Evolutionary conservation across 2,888 invertebrate genomes (phyloP).

Genomic region (Macrophya annulata): DNA sequence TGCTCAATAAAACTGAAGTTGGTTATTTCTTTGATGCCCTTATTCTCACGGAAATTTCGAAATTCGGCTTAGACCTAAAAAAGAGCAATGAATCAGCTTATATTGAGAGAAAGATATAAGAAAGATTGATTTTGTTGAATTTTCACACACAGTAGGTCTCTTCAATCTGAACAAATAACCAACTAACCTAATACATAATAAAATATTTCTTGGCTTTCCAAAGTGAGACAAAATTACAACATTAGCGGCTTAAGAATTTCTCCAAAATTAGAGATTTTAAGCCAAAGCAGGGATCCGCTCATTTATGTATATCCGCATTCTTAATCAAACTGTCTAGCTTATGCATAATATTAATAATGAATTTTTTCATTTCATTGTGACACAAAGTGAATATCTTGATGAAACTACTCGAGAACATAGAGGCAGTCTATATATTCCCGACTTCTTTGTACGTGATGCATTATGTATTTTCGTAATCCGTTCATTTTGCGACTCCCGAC

Average conservation of each 20-base stretch:
- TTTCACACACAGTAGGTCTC: background rate
- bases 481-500: background rate
- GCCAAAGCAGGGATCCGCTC: background rate
- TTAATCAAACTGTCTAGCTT: background rate
- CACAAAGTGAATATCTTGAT: conserved; percentile 12
- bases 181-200: background rate
- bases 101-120: background rate
- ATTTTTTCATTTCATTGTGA: background rate
- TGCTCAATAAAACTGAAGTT: too few relatives aligned
- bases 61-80: background rate
- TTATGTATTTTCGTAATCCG: conserved; percentile 17
- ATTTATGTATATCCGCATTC: background rate
- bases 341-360: background rate
- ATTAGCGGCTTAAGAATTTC: background rate
- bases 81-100: background rate
- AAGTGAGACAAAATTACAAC: background rate
- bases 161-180: too few relatives aligned
- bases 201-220: background rate
- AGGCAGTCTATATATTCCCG: background rate
- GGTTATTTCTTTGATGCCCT: background rate
- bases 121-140: background rate
- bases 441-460: conserved; percentile 13
- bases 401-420: background rate
- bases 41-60: background rate
- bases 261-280: background rate